Percentiles rank a stretch among this genome's conserved stretches.
These are phyloP conservation scores for Acropternis orthonyx DNA, from an alignment of 2,797 vertebrate species.

Conservation along the genomic window DNA sequence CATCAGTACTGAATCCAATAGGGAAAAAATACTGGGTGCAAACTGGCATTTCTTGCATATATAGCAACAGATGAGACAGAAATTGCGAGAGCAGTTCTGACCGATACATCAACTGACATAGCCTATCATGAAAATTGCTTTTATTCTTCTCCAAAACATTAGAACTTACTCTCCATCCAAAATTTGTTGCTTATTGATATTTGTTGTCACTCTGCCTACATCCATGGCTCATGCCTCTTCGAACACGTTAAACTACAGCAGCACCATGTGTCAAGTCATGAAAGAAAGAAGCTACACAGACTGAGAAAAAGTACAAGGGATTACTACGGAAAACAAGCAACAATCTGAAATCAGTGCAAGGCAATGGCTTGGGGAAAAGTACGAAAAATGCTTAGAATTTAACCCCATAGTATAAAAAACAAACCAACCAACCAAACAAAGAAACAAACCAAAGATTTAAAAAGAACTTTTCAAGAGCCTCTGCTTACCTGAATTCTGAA, in stretches of 20 bases:
- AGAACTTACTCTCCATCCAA: neutral
- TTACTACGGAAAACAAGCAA: neutral
- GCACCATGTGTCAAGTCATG: fast-evolving
- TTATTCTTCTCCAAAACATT: neutral
- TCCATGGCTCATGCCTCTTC: fast-evolving
- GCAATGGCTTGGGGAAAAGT: neutral
- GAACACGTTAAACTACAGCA: neutral
- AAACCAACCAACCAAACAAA: neutral
- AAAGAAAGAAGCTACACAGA: neutral
- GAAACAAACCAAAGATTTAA: neutral
- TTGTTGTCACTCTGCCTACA: neutral
- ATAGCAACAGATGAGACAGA: neutral
- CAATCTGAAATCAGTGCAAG: neutral
- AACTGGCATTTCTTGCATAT: neutral
- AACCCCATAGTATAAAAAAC: neutral
- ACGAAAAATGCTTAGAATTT: fast-evolving
- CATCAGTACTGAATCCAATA: fast-evolving
- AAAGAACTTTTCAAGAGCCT: fast-evolving
- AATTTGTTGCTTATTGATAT: neutral
- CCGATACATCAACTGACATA: neutral
- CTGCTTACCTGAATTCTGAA: neutral
- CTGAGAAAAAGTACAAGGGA: neutral
- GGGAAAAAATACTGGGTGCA: fast-evolving
- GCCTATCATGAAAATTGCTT: neutral
- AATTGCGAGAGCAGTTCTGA: neutral